Evolutionary conservation across 2,888 invertebrate species (phyloP).

Genomic region (Conomelus anceps): DNA sequence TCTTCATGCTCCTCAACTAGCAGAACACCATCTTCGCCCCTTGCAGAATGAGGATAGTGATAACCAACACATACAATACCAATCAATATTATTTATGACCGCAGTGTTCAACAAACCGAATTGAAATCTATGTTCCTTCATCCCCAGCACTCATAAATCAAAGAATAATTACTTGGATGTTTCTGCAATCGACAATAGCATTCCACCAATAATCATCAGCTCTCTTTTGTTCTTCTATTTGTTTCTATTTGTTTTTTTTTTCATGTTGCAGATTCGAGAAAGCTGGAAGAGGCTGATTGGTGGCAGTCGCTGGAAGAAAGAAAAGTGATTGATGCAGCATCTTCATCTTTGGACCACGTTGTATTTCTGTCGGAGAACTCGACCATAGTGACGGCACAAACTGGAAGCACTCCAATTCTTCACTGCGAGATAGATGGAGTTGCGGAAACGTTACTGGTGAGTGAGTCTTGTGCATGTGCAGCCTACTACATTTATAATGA

Average conservation of each 20-base stretch:
- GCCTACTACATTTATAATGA: no score
- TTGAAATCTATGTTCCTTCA: no score
- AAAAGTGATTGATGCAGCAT: background rate
- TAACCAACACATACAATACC: no score
- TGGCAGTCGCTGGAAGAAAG: background rate
- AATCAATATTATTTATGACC: no score
- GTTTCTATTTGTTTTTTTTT: background rate
- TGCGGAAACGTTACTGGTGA: constrained; percentile 82
- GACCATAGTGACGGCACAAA: constrained; percentile 73
- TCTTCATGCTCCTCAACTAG: no score
- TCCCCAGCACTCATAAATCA: no score
- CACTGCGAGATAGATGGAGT: constrained; percentile 80
- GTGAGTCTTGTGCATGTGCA: constrained; percentile 43
- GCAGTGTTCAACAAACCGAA: no score
- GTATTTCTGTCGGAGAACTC: constrained; percentile 74
- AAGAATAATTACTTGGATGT: no score
- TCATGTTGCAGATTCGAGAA: background rate
- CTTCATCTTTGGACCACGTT: constrained; percentile 9
- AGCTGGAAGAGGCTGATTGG: constrained; percentile 7
- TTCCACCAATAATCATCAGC: background rate
- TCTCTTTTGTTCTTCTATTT: background rate
- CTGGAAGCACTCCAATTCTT: constrained; percentile 75
- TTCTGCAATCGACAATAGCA: background rate
- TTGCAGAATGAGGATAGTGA: no score
- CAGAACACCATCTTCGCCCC: no score